Conservation (phyloP, 2,888 invertebrate species). For the Deroplatys truncata region DNA sequence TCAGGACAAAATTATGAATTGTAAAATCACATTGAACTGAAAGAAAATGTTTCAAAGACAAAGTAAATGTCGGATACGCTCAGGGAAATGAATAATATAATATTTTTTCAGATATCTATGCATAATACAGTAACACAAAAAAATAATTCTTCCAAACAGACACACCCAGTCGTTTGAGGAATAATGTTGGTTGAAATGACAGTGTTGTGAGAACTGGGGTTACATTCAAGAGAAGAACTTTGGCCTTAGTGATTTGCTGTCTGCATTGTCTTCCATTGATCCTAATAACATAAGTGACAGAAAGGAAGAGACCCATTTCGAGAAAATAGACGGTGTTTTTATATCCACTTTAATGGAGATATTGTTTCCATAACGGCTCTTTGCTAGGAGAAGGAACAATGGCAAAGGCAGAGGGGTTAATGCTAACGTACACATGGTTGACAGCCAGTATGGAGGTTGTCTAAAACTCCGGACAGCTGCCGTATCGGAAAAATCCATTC, state of each 20-base stretch:
- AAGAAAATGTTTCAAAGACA: too few relatives aligned
- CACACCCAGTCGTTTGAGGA: neutral
- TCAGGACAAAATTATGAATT: too few relatives aligned
- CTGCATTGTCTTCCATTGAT: neutral
- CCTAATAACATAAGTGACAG: neutral
- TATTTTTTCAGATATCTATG: neutral
- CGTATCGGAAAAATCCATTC: too few relatives aligned
- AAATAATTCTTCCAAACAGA: neutral
- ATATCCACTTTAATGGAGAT: neutral
- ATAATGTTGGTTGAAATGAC: neutral
- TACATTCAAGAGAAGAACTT: neutral
- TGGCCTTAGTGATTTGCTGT: neutral
- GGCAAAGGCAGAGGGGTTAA: neutral
- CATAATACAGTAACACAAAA: neutral
- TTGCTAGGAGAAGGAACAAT: neutral
- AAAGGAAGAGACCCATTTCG: neutral
- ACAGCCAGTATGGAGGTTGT: neutral
- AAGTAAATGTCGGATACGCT: too few relatives aligned
- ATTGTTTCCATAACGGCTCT: neutral
- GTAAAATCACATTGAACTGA: too few relatives aligned
- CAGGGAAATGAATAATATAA: neutral
- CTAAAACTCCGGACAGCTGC: too few relatives aligned
- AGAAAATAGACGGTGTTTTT: neutral
- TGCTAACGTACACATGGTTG: neutral
- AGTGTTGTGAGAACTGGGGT: neutral